Base-by-base conservation (phyloP, 2,113 vertebrate species). In the Tenebrosternarchus preto region DNA sequence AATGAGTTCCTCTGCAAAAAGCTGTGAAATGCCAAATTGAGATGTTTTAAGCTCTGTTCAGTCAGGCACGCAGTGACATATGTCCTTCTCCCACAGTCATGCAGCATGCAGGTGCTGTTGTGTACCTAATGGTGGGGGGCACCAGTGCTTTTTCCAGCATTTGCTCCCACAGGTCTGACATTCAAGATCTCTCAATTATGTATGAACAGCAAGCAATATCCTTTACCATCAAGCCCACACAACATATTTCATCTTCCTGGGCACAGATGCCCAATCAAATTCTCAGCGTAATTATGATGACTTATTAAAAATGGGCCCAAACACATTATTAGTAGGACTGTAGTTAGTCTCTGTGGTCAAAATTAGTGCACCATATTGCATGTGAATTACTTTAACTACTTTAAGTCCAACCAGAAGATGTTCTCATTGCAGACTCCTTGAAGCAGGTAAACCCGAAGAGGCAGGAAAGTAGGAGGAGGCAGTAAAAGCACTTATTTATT, bases 171-270 rank as follows among this genome's bases (percentile, higher is more conserved):
- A 90, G 91, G 90, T 92, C 92, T 94, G 93, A 93, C 93, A 93
- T 94, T 94, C 92, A 94, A 90, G 90, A 93, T 92, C 89, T 88
- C 91, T 93, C 92, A 94, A 94, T 93, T 93, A 94, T 94, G 92
- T 92, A 94, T 94, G 92, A 93, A 93, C 92, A 87, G 89, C 91
- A 92, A 92, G 91, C 91, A 94, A 94, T 94, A 94, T 93, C 92
- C 92, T 92, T 93, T 92, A 92, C 92, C 90, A 91, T 92, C 92
- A 92, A 89, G 90, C 91, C 91, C 92, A 91, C 91, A 91, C 88
- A 92, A 91, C 91, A 92, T 93, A 93, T 93, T 93, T 93, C 91
- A 93, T 93, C 91, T 94, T 92, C 90, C 91, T 90, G 88, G 90
- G 90, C 89, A 92, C 91, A 91, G 85, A 90, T 90, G 91, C 91